Evolutionary conservation across 2,113 vertebrate genomes (phyloP).

Genomic region (Sebastes schlegelii): DNA sequence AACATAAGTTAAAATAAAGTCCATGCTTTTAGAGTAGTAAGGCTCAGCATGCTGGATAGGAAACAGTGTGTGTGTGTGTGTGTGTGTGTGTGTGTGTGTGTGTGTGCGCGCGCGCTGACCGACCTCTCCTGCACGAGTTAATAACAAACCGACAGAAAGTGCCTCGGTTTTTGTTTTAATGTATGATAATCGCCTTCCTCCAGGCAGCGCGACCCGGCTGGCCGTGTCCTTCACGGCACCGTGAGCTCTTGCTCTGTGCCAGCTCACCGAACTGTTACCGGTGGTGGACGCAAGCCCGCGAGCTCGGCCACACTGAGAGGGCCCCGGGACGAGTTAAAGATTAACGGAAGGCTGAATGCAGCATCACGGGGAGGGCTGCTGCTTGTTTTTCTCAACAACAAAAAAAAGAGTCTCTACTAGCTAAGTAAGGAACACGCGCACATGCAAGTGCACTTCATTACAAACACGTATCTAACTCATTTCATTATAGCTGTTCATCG

Average conservation of each 20-base stretch:
- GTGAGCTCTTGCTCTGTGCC: constrained; percentile 58
- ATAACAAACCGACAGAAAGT: constrained; percentile 55
- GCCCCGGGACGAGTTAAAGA: constrained; percentile 65
- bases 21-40: background rate
- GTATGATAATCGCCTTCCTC: constrained; percentile 41
- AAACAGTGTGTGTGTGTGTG: background rate
- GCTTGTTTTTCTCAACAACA: constrained; percentile 18
- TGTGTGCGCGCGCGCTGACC: background rate
- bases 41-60: background rate
- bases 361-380: constrained; percentile 15
- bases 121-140: constrained; percentile 51
- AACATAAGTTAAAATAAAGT: too few relatives aligned
- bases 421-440: background rate
- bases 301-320: background rate
- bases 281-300: constrained; percentile 13
- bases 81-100: background rate
- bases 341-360: constrained; percentile 58
- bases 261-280: constrained; percentile 60
- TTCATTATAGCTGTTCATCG: background rate
- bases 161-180: constrained; percentile 22
- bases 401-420: background rate
- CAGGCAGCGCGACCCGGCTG: constrained; percentile 33
- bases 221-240: constrained; percentile 58
- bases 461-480: background rate
- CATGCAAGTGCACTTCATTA: background rate